These are phyloP conservation scores for Taeniopygia guttata DNA, from an alignment of 2,797 vertebrate genomes.

Conservation along the genomic window DNA sequence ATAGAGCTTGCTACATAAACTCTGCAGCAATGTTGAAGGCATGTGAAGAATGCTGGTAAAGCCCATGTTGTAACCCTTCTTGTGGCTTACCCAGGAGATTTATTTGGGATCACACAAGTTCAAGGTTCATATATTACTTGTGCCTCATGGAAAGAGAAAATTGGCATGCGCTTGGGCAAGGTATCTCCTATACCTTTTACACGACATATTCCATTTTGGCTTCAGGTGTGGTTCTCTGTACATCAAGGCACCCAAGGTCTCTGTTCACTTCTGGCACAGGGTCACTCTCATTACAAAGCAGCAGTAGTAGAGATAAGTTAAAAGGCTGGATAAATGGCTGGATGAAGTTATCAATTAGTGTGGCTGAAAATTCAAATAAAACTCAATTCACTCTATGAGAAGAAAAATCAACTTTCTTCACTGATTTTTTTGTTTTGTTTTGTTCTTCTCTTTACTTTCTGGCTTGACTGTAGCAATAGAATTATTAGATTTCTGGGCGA, in stretches of 20 bases:
- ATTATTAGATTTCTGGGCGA: neutral
- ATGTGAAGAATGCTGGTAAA: slow-evolving; percentile 28
- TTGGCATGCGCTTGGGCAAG: neutral
- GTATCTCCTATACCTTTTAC: neutral
- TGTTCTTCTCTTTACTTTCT: neutral
- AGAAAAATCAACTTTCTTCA: neutral
- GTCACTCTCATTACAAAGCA: neutral
- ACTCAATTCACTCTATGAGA: neutral
- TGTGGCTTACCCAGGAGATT: neutral
- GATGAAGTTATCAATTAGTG: neutral
- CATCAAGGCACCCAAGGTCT: neutral
- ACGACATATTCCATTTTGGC: neutral
- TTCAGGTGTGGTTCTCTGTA: neutral
- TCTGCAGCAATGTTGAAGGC: neutral
- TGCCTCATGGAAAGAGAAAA: neutral
- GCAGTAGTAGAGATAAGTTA: neutral
- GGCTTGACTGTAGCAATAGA: neutral
- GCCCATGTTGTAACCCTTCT: neutral
- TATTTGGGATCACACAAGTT: neutral
- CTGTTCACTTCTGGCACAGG: neutral
- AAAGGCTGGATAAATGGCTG: neutral
- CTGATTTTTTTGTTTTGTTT: neutral
- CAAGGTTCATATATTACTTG: neutral
- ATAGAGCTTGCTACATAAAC: neutral
- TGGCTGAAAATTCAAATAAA: neutral